Base-by-base conservation (phyloP, 2,888 invertebrate species). In the Dione juno region DNA sequence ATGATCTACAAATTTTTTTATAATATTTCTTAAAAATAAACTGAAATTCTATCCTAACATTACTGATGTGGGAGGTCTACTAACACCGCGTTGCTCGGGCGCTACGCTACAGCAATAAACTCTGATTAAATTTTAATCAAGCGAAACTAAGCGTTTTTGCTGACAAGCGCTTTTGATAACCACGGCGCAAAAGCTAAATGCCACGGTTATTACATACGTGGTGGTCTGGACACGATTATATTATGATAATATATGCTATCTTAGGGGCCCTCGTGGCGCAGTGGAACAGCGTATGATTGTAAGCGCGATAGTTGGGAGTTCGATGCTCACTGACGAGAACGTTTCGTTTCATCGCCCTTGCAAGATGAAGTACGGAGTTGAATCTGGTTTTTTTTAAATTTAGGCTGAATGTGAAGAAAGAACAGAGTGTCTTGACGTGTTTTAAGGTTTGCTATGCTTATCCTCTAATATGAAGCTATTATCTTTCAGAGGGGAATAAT, bases 71-170 rank as follows among this genome's bases (percentile, higher is more conserved):
- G 16, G 8, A 16, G 63, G 19, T 64, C 54, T 50, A 19, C 61
- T 28, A 57, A 77, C 70, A 66, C 76, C 16, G 37, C 68, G 69
- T 71, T 72, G 75, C 71, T 69, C 59, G 74, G 28, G 41, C 68
- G 63, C 59, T 68, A 77, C 80, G 63, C 59, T 68, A 77, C 80
- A 80, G 76, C 79, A 81, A 84, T 85, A 81, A 84, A 81, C 77
- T 80, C 79, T 82, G 84, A 86, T 86, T 85, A 85, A 85, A 86
- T 82, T 84, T 84, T 84, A 85, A 85, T 85, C 86, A 85, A 84
- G 79, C 81, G 79, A 81, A 77, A 67, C 72, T 68, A 66, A 66
- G 40, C 66, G 68, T 71, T 71, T 69, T 68, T 66, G 70, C 61
- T 63, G 67, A 66, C 70, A 68, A 68, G 63, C 48, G 48, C 67